phyloP scores from a whole-genome alignment of 2,797 vertebrate species.

The Chloroceryle amazona region DNA sequence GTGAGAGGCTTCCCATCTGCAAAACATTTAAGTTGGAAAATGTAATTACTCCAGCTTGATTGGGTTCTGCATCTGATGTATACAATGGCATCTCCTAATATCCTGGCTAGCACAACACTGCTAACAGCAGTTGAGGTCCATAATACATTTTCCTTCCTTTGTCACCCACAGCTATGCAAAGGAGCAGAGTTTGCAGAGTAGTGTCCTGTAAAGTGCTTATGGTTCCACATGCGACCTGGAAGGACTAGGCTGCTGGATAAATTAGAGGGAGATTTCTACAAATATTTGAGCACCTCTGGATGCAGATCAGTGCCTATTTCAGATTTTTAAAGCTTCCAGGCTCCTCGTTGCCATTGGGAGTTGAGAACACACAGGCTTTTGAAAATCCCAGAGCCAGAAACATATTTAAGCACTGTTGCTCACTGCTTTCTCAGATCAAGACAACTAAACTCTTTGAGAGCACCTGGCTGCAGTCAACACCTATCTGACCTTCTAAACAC shows the following conservation, averaged over 20 bases:
- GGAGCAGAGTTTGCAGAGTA: conserved; percentile 60
- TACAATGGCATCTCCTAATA: conserved; percentile 42
- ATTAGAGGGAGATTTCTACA: conserved; percentile 2
- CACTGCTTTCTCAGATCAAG: background rate
- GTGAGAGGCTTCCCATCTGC: background rate
- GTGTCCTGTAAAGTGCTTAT: conserved; percentile 42
- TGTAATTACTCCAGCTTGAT: background rate
- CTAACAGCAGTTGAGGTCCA: background rate
- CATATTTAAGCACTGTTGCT: background rate
- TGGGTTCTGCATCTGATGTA: conserved; percentile 18
- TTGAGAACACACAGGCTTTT: background rate
- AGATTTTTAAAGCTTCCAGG: background rate
- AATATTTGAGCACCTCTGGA: background rate
- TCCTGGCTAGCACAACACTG: conserved; percentile 48
- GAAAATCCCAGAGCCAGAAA: background rate
- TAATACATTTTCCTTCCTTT: background rate
- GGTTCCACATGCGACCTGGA: conserved; percentile 57
- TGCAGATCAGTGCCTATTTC: background rate
- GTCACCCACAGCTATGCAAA: conserved; percentile 59
- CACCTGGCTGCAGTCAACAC: background rate
- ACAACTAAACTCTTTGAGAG: background rate
- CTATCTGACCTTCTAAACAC: background rate
- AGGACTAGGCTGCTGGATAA: conserved; percentile 60
- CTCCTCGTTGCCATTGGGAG: background rate
- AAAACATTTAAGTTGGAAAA: background rate